Base-by-base conservation (phyloP, 2,888 invertebrate species). In the Epirrhoe tristata region DNA sequence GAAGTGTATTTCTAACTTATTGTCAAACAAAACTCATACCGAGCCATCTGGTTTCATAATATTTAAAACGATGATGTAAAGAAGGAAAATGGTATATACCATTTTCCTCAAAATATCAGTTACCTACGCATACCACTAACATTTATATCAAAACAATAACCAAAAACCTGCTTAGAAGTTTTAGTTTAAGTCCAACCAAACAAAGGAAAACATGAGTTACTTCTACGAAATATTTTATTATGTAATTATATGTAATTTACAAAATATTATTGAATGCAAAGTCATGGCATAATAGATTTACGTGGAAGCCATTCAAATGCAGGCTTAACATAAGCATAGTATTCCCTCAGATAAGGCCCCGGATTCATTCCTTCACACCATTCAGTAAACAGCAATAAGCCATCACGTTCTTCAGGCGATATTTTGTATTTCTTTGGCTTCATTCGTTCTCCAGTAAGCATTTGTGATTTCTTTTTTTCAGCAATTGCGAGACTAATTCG, bases 281-380 rank as follows among this genome's bases (percentile, higher is more conserved):
- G 6, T 59, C 71, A 82, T 60, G 69, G 73, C 16, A 75, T 52
- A 39, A 73, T 71, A 39, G 83, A 83, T 67, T 82, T 81, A 43
- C 81, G 78, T 24, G 84, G 74, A 2, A 74, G 46, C 81, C 76
- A 82, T 46, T 86, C 83, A 73, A 91, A 89, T 48, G 86, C 76
- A 60, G 92, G 89, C 75, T 86, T 87, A 12, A 84, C 83, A 75
- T 79, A 89, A 63, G 76, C 75, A 72, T 90, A 82, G 77, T 93
- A 91, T 58, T 89, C 85, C 62, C 79, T 76, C 66, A 93, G 78
- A 74, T 78, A 92, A 5, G 87, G 86, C 10, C 80, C 80, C 46
- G 93, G 93, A 74, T 93, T 81, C 72, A 80, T 81, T 46, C 90
- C 91, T 46, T 91, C 90, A 70, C 93, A 92, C 93, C 93, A 93